Evolutionary conservation across 2,888 invertebrate species (phyloP).

Genomic region (Anaspis maculata): DNA sequence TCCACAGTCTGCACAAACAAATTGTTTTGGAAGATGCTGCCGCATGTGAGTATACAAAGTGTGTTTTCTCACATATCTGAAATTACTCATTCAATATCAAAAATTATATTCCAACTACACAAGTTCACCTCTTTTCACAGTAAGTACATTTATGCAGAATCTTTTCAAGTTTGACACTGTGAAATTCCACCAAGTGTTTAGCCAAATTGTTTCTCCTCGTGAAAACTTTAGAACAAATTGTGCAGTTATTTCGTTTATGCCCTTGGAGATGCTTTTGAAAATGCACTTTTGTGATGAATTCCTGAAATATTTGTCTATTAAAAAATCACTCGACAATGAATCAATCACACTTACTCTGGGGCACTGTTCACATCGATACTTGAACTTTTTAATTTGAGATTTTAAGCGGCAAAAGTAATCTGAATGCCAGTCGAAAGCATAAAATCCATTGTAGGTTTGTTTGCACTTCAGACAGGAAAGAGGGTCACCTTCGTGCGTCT

Average conservation of each 20-base stretch:
- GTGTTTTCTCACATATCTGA: slow-evolving; percentile 21
- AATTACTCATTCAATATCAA: background rate
- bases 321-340: no score
- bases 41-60: slow-evolving; percentile 31
- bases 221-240: slow-evolving; percentile 33
- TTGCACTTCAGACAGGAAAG: slow-evolving; percentile 19
- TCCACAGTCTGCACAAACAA: slow-evolving; percentile 34
- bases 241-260: slow-evolving; percentile 36
- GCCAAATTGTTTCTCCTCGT: slow-evolving; percentile 32
- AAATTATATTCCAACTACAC: background rate
- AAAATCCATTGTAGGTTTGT: slow-evolving; percentile 17
- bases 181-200: slow-evolving; percentile 31
- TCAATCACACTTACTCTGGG: slow-evolving; percentile 12
- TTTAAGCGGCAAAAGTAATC: slow-evolving; percentile 12
- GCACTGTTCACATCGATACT: slow-evolving; percentile 19
- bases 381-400: slow-evolving; percentile 4
- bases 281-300: slow-evolving; percentile 32
- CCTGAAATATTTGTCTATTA: no score
- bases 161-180: slow-evolving; percentile 23
- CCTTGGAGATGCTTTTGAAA: slow-evolving; percentile 37
- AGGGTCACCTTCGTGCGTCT: slow-evolving; percentile 21
- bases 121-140: slow-evolving; percentile 20
- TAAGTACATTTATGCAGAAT: slow-evolving; percentile 18
- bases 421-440: slow-evolving; percentile 19
- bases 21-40: slow-evolving; percentile 30